phyloP scores from a whole-genome alignment of 2,888 invertebrate species.

The Labia minor region DNA sequence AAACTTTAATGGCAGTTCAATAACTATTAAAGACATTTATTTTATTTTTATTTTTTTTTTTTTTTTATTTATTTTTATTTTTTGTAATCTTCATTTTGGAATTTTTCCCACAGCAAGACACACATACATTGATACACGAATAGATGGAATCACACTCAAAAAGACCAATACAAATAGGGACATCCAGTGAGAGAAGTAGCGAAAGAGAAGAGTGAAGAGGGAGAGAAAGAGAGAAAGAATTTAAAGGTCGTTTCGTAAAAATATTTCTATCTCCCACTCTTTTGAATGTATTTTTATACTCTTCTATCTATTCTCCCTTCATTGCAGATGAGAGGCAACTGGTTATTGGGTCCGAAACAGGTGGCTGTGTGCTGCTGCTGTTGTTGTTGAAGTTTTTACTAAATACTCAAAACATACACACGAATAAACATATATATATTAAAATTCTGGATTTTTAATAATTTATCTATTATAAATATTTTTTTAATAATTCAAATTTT shows the following conservation, averaged over 20 bases:
- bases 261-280: slow-evolving; percentile 13
- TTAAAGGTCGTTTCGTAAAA: slow-evolving; percentile 7
- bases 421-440: no score
- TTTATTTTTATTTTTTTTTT: background rate
- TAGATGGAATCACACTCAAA: background rate
- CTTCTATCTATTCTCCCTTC: background rate
- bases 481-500: no score
- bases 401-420: background rate
- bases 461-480: no score
- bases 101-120: background rate
- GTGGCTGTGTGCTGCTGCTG: no score
- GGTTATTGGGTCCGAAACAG: slow-evolving; percentile 6
- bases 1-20: slow-evolving; percentile 7
- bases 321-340: background rate
- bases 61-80: background rate
- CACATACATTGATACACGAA: background rate
- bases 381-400: no score
- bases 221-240: background rate
- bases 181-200: no score
- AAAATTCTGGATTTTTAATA: no score
- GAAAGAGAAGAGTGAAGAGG: background rate
- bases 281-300: slow-evolving; percentile 2
- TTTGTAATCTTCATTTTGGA: background rate
- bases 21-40: slow-evolving; percentile 13
- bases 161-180: background rate